phyloP scores from a whole-genome alignment of 2,888 invertebrate species.

The Trichogramma dendrolimi region DNA sequence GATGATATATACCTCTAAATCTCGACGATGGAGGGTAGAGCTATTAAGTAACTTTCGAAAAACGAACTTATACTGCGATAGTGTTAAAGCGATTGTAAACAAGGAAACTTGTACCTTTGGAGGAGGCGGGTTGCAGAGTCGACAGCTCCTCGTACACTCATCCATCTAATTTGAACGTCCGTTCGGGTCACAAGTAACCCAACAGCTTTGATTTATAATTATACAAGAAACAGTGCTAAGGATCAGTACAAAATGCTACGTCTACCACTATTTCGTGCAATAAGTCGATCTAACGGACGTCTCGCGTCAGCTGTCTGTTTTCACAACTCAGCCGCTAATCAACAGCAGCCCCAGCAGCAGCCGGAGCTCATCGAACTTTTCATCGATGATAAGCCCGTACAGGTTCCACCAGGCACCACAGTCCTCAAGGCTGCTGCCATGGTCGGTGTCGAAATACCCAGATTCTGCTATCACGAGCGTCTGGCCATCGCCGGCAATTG shows the following conservation, averaged over 20 bases:
- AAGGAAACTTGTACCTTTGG: too few relatives aligned
- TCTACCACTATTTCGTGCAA: conserved; percentile 67
- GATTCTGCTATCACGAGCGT: conserved; percentile 99
- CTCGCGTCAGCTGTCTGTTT: conserved; percentile 52
- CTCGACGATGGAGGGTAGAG: too few relatives aligned
- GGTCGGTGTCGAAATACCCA: conserved; percentile 94
- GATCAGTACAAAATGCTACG: conserved; percentile 63
- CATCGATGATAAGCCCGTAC: conserved; percentile 92
- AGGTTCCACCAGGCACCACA: conserved; percentile 93
- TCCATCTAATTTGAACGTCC: too few relatives aligned
- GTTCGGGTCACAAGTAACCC: too few relatives aligned
- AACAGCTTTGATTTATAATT: too few relatives aligned
- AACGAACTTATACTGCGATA: too few relatives aligned
- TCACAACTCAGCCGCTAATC: conserved; percentile 41
- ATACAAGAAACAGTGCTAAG: too few relatives aligned
- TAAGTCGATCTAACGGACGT: conserved; percentile 51
- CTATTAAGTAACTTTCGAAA: too few relatives aligned
- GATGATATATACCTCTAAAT: too few relatives aligned
- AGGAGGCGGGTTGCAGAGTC: too few relatives aligned
- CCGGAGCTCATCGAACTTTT: conserved; percentile 89
- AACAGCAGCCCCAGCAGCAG: conserved; percentile 50
- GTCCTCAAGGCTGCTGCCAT: conserved; percentile 95
- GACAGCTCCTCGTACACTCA: too few relatives aligned
- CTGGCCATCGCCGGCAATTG: conserved; percentile 98
- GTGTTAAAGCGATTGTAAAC: too few relatives aligned